A percentile compares a stretch with the other conserved stretches of the same genome.
These are phyloP conservation scores for Tenualosa thibaudeaui DNA, from an alignment of 2,797 vertebrate species.

Conservation along the genomic window DNA sequence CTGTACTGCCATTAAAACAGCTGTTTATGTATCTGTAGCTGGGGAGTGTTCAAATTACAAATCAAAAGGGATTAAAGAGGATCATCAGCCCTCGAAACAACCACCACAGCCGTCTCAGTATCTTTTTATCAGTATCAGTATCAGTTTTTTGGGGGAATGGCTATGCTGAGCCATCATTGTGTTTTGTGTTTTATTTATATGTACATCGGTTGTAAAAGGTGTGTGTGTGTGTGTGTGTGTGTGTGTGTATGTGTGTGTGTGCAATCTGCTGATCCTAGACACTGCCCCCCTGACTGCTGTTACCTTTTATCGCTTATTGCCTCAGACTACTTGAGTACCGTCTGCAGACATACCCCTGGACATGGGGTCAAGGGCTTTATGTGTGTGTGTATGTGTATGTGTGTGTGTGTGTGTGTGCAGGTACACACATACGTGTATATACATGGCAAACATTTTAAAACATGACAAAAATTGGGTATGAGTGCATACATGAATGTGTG, in stretches of 20 bases:
- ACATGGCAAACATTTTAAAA: background rate
- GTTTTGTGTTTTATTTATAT: background rate
- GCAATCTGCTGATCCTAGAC: background rate
- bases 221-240: background rate
- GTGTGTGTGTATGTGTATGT: background rate
- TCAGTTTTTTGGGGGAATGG: background rate
- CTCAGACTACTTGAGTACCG: background rate
- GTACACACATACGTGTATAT: background rate
- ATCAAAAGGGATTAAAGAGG: slow-evolving; percentile 19
- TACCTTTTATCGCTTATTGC: no score
- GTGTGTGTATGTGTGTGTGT: background rate
- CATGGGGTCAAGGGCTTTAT: background rate
- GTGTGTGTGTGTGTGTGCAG: background rate
- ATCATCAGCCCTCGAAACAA: background rate
- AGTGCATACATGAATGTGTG: background rate
- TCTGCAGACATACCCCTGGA: background rate
- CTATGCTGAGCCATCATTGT: background rate
- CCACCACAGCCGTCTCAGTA: background rate
- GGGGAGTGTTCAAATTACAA: slow-evolving; percentile 7
- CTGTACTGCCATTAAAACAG: background rate
- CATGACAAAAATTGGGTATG: background rate
- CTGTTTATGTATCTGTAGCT: background rate
- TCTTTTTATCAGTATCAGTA: background rate
- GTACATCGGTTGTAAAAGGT: background rate
- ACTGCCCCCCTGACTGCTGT: background rate